A percentile compares a stretch with the other conserved stretches of the same genome.
Evolutionary conservation across 2,113 vertebrate species (phyloP).

Genomic region (Eclectus roratus): DNA sequence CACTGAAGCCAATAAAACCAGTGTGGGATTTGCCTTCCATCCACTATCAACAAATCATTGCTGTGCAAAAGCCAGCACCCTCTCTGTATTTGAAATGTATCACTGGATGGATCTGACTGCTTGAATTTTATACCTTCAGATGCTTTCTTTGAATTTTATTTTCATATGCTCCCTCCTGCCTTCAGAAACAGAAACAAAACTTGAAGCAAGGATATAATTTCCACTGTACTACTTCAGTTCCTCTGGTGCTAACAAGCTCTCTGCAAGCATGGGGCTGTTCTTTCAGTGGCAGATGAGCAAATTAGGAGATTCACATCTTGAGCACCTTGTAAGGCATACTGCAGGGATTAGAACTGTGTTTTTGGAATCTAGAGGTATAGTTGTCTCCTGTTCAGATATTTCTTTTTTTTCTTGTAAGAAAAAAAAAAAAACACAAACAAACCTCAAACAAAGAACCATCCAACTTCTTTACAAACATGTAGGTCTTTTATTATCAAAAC

Average conservation of each 20-base stretch:
- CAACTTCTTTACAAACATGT: neutral
- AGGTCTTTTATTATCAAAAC: neutral
- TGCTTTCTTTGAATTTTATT: neutral
- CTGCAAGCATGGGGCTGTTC: neutral
- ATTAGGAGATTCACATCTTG: neutral
- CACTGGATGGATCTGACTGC: neutral
- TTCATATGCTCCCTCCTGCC: neutral
- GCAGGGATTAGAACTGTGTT: neutral
- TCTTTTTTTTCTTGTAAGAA: neutral
- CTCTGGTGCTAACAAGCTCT: neutral
- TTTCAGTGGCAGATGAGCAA: rapidly evolving
- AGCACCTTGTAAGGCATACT: neutral
- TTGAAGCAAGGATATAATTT: neutral
- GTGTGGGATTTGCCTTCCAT: neutral
- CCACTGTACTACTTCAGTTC: neutral
- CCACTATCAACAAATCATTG: neutral
- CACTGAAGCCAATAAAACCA: neutral
- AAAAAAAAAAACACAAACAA: neutral
- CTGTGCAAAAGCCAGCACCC: neutral
- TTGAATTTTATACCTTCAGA: neutral
- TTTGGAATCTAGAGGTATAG: neutral
- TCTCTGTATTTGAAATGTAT: neutral
- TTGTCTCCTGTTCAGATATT: neutral
- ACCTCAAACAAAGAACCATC: neutral
- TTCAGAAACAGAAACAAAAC: neutral